phyloP scores from a whole-genome alignment of 2,888 invertebrate genomes.

The Mantis religiosa region DNA sequence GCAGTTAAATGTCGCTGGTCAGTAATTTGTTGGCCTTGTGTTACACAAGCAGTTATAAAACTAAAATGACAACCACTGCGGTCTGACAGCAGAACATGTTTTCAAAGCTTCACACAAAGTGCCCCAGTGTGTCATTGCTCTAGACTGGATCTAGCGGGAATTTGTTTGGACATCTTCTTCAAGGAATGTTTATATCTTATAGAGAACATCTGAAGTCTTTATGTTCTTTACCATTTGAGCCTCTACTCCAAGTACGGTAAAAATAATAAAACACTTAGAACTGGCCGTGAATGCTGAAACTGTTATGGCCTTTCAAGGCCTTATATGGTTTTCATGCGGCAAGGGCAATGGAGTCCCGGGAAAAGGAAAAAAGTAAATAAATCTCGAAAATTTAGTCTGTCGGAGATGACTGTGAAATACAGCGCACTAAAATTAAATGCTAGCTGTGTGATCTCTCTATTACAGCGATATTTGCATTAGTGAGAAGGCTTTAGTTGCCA shows the following conservation, averaged over 20 bases:
- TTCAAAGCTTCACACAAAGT: neutral
- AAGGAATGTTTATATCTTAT: neutral
- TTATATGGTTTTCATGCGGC: neutral
- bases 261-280: neutral
- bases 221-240: neutral
- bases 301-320: neutral
- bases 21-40: too few relatives aligned
- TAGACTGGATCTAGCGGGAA: neutral
- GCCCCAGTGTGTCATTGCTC: neutral
- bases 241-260: neutral
- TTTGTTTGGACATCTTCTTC: neutral
- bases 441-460: neutral
- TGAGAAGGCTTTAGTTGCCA: too few relatives aligned
- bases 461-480: neutral
- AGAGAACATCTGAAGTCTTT: neutral
- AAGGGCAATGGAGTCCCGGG: neutral
- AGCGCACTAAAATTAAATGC: neutral
- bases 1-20: too few relatives aligned
- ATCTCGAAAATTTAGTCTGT: neutral
- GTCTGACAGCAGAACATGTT: neutral
- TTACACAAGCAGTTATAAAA: too few relatives aligned
- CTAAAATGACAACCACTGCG: too few relatives aligned
- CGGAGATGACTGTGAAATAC: too few relatives aligned
- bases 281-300: neutral
- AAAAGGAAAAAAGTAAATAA: neutral